These are phyloP conservation scores for Bostrychus sinensis DNA, from an alignment of 2,113 vertebrate genomes.

Conservation along the genomic window DNA sequence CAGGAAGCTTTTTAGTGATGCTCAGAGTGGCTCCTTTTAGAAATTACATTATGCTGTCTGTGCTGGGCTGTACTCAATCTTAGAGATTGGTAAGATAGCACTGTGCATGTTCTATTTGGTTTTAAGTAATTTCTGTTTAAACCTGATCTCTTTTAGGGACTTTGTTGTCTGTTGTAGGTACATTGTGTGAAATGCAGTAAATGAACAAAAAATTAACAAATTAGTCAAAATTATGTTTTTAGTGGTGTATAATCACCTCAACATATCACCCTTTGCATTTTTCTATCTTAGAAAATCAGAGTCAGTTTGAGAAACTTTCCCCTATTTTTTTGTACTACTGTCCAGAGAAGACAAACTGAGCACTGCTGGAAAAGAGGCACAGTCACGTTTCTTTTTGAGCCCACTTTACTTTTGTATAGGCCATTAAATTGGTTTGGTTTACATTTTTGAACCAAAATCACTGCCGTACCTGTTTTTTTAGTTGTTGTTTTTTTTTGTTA, in stretches of 20 bases:
- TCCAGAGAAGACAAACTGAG: too few relatives aligned
- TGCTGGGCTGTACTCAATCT: constrained; percentile 56
- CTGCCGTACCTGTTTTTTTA: too few relatives aligned
- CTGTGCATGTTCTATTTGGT: constrained; percentile 56
- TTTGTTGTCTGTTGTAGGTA: neutral
- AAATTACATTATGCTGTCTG: constrained; percentile 55
- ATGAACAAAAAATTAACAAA: neutral
- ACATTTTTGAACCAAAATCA: too few relatives aligned
- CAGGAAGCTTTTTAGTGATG: constrained; percentile 24
- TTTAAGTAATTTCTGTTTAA: constrained; percentile 22
- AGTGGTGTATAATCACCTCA: neutral
- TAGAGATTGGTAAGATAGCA: constrained; percentile 46
- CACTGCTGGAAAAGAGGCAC: too few relatives aligned
- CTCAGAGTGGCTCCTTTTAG: constrained; percentile 49
- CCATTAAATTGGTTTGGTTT: too few relatives aligned
- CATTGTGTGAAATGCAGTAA: neutral
- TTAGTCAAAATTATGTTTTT: neutral
- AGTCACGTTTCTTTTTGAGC: too few relatives aligned
- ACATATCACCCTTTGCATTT: too few relatives aligned
- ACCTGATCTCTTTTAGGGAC: neutral
- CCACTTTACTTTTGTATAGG: too few relatives aligned
- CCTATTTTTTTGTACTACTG: too few relatives aligned
- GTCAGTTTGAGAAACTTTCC: too few relatives aligned
- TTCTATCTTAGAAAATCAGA: too few relatives aligned
- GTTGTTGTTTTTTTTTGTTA: too few relatives aligned